Percentiles rank a stretch among this genome's conserved stretches.
Evolutionary conservation across 2,113 vertebrate genomes (phyloP).

Genomic region (Vulpes lagopus): DNA sequence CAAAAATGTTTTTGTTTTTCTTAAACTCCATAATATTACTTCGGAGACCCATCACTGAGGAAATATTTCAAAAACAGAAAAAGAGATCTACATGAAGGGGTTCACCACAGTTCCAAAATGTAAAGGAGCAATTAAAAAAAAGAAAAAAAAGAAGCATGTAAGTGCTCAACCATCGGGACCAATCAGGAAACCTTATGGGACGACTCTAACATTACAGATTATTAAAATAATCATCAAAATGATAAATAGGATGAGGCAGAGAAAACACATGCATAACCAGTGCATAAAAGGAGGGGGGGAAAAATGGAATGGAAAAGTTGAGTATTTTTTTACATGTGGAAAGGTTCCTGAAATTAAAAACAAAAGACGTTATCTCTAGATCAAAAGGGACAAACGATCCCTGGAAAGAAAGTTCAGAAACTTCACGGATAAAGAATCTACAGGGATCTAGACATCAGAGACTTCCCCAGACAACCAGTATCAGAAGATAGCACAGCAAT

Average conservation of each 20-base stretch:
- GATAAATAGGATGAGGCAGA: background rate
- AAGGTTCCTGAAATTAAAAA: background rate
- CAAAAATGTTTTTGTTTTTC: background rate
- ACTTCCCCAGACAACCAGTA: background rate
- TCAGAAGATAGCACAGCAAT: background rate
- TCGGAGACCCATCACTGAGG: background rate
- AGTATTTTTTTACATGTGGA: background rate
- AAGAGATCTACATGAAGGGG: background rate
- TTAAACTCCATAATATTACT: background rate
- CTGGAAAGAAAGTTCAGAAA: background rate
- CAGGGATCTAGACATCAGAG: background rate
- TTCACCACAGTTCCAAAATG: background rate
- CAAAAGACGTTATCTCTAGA: background rate
- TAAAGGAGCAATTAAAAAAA: background rate
- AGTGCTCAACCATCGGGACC: background rate
- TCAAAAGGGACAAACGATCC: background rate
- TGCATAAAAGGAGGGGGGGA: background rate
- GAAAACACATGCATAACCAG: background rate
- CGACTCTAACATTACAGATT: background rate
- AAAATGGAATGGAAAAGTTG: background rate
- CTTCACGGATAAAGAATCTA: background rate
- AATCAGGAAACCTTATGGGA: background rate
- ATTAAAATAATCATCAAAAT: conserved; percentile 43
- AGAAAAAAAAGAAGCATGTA: background rate
- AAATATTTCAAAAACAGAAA: conserved; percentile 18